phyloP scores from a whole-genome alignment of 2,888 invertebrate species.

The Deroplatys truncata region DNA sequence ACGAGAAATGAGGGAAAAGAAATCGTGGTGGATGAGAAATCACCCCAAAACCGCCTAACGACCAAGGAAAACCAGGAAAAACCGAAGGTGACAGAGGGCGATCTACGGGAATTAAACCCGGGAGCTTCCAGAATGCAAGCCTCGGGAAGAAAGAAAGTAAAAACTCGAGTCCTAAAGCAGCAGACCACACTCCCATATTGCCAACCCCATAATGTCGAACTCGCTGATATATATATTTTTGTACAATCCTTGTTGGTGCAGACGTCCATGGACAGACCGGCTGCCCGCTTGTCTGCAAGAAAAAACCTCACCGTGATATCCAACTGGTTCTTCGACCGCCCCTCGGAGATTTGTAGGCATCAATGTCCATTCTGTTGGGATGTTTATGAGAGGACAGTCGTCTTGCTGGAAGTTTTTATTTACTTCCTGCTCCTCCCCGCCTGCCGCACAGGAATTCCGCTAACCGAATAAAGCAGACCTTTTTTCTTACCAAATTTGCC shows the following conservation, averaged over 20 bases:
- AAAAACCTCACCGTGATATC: not conserved
- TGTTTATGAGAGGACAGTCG: not conserved
- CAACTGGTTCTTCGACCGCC: not conserved
- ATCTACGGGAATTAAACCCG: no score
- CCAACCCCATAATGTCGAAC: not conserved
- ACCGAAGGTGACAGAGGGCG: no score
- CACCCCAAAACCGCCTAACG: no score
- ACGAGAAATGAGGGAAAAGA: no score
- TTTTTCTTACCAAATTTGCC: not conserved
- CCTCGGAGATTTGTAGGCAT: not conserved
- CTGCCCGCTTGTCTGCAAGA: not conserved
- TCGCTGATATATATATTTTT: not conserved
- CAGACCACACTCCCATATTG: no score
- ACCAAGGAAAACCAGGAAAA: no score
- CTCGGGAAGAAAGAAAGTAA: no score
- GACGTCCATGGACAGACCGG: not conserved
- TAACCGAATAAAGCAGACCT: not conserved
- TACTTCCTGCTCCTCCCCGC: not conserved
- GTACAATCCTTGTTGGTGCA: not conserved
- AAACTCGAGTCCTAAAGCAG: no score
- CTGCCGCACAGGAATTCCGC: not conserved
- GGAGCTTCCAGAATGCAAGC: no score
- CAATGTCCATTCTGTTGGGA: not conserved
- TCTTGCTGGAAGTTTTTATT: not conserved
- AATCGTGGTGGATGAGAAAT: no score